Percentiles rank a stretch among this genome's conserved stretches.
Conservation (phyloP, 2,797 vertebrate genomes). For the Gouania willdenowi region DNA sequence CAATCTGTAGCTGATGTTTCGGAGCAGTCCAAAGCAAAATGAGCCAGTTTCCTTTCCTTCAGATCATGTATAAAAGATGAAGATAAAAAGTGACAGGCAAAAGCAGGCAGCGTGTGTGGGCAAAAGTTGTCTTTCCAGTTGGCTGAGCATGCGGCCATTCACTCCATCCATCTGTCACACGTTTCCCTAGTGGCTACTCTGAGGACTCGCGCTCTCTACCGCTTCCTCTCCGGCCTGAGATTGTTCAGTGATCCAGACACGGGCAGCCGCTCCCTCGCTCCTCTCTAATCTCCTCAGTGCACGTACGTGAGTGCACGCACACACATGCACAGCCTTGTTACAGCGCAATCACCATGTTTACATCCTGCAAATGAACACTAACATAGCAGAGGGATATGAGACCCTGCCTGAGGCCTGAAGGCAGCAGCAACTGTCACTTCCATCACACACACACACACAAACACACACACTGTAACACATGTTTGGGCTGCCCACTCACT, state of each 20-base stretch:
- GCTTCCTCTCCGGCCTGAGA: slow-evolving; percentile 32
- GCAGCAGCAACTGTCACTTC: slow-evolving; percentile 27
- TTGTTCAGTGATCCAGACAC: slow-evolving; percentile 62
- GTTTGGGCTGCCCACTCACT: no score
- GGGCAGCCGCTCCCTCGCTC: slow-evolving; percentile 31
- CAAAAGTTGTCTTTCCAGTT: slow-evolving; percentile 56
- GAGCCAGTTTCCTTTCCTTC: slow-evolving; percentile 15
- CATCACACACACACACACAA: slow-evolving; percentile 3
- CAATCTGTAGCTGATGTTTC: no score
- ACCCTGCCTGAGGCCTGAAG: slow-evolving; percentile 37
- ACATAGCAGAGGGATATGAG: slow-evolving; percentile 42
- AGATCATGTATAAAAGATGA: slow-evolving; percentile 13
- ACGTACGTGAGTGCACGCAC: slow-evolving; percentile 29
- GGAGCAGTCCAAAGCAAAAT: no score
- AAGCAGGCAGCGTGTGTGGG: slow-evolving; percentile 34
- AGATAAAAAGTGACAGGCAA: slow-evolving; percentile 38
- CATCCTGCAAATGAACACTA: slow-evolving; percentile 60
- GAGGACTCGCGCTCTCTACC: slow-evolving; percentile 33
- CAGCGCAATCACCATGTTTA: slow-evolving; percentile 56
- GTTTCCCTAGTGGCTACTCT: slow-evolving; percentile 43
- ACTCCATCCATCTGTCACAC: slow-evolving; percentile 56
- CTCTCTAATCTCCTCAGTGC: slow-evolving; percentile 21
- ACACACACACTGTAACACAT: not conserved
- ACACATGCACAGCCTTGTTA: slow-evolving; percentile 39
- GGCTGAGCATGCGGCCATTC: slow-evolving; percentile 50